phyloP scores from a whole-genome alignment of 2,888 invertebrate genomes.

The Drosophila aldrichi region DNA sequence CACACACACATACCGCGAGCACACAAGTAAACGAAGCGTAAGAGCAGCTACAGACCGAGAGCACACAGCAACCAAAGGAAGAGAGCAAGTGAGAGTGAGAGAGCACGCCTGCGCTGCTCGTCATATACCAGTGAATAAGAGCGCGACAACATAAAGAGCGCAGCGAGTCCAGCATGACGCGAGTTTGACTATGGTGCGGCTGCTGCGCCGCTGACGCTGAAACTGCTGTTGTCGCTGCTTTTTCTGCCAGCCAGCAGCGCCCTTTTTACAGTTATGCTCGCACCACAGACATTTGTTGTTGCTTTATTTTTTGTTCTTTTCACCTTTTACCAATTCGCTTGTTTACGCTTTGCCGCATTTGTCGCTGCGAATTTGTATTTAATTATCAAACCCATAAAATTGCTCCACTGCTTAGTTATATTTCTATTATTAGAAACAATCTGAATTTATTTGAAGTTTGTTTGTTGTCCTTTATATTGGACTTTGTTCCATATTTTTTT shows the following conservation, averaged over 20 bases:
- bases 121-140: slow-evolving; percentile 57
- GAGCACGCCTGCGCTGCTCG: slow-evolving; percentile 60
- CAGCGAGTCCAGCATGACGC: slow-evolving; percentile 14
- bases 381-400: slow-evolving; percentile 63
- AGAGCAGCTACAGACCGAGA: slow-evolving; percentile 21
- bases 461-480: slow-evolving; percentile 15
- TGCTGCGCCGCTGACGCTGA: slow-evolving; percentile 4
- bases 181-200: slow-evolving; percentile 19
- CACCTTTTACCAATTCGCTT: slow-evolving; percentile 46
- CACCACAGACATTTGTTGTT: slow-evolving; percentile 29
- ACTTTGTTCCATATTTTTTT: not conserved
- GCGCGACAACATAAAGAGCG: slow-evolving; percentile 20
- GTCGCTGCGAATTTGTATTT: slow-evolving; percentile 74
- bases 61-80: slow-evolving; percentile 4
- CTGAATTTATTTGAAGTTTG: slow-evolving; percentile 43
- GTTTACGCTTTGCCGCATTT: slow-evolving; percentile 80
- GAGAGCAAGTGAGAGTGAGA: slow-evolving; percentile 14
- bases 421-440: slow-evolving; percentile 27
- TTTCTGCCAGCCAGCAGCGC: slow-evolving; percentile 48
- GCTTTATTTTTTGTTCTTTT: slow-evolving; percentile 35
- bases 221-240: slow-evolving; percentile 22
- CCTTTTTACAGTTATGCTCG: slow-evolving; percentile 49
- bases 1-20: slow-evolving; percentile 8
- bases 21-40: slow-evolving; percentile 23
- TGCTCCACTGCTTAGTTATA: slow-evolving; percentile 21